These are phyloP conservation scores for Fopius arisanus DNA, from an alignment of 1,140 invertebrate species.

Conservation along the genomic window DNA sequence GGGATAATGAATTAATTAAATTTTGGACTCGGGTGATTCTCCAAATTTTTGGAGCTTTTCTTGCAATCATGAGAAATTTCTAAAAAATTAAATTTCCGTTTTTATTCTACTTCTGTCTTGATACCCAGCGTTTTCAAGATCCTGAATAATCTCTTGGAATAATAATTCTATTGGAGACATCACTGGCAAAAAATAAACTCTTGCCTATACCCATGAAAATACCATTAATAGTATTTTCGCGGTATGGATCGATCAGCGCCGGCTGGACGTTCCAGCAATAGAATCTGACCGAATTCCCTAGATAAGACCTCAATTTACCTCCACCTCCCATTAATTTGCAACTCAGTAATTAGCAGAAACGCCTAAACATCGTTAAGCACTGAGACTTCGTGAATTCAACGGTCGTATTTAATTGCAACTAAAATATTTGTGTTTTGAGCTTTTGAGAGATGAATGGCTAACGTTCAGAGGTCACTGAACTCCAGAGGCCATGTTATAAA, in stretches of 20 bases:
- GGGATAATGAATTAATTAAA: no score
- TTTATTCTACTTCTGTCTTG: no score
- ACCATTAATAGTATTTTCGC: background rate
- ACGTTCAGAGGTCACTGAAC: no score
- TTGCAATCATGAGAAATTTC: no score
- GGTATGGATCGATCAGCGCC: background rate
- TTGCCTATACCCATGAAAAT: background rate
- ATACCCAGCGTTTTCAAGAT: no score
- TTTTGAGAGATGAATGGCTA: no score
- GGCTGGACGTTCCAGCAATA: constrained; percentile 7
- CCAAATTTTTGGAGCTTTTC: no score
- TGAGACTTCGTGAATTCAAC: background rate
- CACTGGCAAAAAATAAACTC: background rate
- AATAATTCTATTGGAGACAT: background rate
- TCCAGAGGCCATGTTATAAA: no score
- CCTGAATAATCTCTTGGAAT: background rate
- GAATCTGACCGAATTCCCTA: constrained; percentile 7
- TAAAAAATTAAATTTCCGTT: no score
- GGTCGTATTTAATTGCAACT: background rate
- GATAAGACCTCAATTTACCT: background rate
- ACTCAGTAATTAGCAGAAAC: background rate
- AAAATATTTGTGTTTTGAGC: no score
- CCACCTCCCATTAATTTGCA: background rate
- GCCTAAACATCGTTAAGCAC: background rate
- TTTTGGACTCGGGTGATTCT: no score